phyloP scores from a whole-genome alignment of 2,888 invertebrate genomes.

The Tholera decimalis region DNA sequence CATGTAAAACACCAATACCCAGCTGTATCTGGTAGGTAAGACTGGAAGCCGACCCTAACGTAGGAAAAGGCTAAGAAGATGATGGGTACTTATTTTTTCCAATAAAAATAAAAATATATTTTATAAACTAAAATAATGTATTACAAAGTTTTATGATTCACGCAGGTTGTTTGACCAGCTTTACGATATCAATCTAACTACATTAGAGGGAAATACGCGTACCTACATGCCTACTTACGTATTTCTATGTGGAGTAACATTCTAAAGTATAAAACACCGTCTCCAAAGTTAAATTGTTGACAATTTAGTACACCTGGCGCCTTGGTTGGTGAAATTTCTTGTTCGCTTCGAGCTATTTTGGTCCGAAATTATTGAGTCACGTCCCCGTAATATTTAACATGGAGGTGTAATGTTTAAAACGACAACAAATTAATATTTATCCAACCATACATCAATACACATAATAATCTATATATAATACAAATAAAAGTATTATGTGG shows the following conservation, averaged over 20 bases:
- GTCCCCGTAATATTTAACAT: constrained; percentile 20
- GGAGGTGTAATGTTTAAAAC: constrained; percentile 19
- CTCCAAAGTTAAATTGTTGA: constrained; percentile 31
- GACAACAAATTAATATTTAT: constrained; percentile 8
- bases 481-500: no score
- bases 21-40: no score
- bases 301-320: constrained; percentile 40
- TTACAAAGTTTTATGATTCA: neutral
- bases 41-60: no score
- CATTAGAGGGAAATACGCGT: neutral
- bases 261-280: constrained; percentile 2
- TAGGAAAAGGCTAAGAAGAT: no score
- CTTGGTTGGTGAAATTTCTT: constrained; percentile 24
- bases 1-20: no score
- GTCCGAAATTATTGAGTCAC: constrained; percentile 18
- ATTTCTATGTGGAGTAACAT: neutral
- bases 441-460: no score
- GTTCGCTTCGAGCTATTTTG: constrained; percentile 30
- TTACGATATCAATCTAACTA: no score
- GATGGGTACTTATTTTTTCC: no score
- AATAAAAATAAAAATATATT: no score
- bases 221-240: no score
- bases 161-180: neutral
- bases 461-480: no score
- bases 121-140: no score